Evolutionary conservation across 2,888 invertebrate species (phyloP).

Genomic region (Cantharis nigra): DNA sequence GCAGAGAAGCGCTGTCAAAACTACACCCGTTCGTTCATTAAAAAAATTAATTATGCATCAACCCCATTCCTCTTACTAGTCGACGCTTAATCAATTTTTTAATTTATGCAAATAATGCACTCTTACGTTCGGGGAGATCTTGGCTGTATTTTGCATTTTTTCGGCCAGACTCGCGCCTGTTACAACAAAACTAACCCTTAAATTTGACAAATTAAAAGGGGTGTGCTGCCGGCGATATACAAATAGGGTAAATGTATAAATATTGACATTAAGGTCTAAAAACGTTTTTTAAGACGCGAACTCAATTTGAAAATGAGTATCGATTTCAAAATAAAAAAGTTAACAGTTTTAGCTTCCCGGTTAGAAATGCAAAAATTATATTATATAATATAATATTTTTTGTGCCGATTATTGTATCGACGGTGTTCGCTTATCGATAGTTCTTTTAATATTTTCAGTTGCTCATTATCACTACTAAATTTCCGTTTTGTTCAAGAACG

Average conservation of each 20-base stretch:
- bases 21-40: slow-evolving; percentile 41
- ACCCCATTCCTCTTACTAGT: slow-evolving; percentile 6
- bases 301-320: slow-evolving; percentile 34
- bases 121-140: not conserved
- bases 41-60: slow-evolving; percentile 28
- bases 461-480: slow-evolving; percentile 32
- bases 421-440: not conserved
- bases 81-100: not conserved
- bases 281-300: slow-evolving; percentile 32
- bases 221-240: slow-evolving; percentile 24
- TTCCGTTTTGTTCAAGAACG: slow-evolving; percentile 37
- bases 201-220: slow-evolving; percentile 35
- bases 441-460: slow-evolving; percentile 2
- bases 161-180: not conserved
- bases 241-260: slow-evolving; percentile 34
- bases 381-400: not conserved
- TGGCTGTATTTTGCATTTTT: not conserved
- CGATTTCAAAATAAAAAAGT: slow-evolving; percentile 27
- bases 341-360: not conserved
- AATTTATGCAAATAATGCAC: not conserved
- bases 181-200: slow-evolving; percentile 24
- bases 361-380: not conserved
- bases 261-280: slow-evolving; percentile 36
- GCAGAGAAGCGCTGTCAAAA: slow-evolving; percentile 57
- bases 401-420: not conserved